These are phyloP conservation scores for Anguilla marmorata DNA, from an alignment of 2,797 vertebrate species.

Conservation along the genomic window DNA sequence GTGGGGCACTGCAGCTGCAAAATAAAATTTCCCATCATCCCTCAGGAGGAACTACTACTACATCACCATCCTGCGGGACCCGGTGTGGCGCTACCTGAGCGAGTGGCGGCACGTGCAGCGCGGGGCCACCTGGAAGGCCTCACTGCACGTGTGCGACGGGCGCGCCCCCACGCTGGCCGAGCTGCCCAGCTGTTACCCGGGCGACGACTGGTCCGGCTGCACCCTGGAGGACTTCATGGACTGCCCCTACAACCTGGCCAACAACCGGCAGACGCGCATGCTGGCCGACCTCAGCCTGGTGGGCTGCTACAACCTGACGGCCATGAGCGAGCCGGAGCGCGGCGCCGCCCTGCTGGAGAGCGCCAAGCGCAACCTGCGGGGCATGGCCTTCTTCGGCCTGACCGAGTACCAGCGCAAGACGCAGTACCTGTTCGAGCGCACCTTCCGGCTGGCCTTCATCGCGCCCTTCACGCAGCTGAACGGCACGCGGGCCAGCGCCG, in stretches of 20 bases:
- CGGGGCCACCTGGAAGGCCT: conserved; percentile 95
- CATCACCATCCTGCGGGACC: conserved; percentile 94
- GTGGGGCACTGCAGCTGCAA: not conserved
- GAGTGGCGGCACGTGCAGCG: conserved; percentile 97
- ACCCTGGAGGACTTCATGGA: conserved; percentile 93
- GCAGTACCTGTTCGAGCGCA: conserved; percentile 95
- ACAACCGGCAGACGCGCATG: conserved; percentile 97
- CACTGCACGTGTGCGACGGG: conserved; percentile 91
- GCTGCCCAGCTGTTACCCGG: conserved; percentile 89
- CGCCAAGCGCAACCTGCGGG: conserved; percentile 89
- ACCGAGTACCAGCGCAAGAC: conserved; percentile 97
- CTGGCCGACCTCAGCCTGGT: conserved; percentile 94
- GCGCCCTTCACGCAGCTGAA: conserved; percentile 94
- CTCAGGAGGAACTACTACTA: conserved; percentile 90
- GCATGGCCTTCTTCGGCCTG: conserved; percentile 95
- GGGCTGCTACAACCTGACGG: conserved; percentile 93
- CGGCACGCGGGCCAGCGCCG: conserved; percentile 82
- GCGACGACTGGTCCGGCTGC: conserved; percentile 96
- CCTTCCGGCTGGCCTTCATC: conserved; percentile 93
- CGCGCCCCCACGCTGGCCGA: conserved; percentile 87
- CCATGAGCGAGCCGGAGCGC: conserved; percentile 87
- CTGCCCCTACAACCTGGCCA: conserved; percentile 93
- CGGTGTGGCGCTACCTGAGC: conserved; percentile 91
- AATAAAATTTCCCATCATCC: conserved; percentile 27
- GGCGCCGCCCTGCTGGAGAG: conserved; percentile 90